Conservation (phyloP, 2,797 vertebrate species). For the Momotus momota region DNA sequence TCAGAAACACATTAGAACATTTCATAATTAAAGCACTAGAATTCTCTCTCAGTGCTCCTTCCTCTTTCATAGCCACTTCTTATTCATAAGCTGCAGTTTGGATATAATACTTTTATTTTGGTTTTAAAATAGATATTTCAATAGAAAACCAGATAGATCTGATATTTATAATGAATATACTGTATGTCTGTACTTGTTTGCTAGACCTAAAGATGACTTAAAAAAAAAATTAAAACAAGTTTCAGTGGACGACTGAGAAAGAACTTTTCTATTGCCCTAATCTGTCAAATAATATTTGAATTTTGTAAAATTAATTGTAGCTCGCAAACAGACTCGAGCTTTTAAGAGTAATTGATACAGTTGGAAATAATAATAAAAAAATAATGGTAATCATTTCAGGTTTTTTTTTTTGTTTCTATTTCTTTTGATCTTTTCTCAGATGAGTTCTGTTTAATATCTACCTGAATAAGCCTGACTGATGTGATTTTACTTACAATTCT, state of each 20-base stretch:
- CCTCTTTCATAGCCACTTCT: background rate
- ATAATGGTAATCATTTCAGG: accelerated
- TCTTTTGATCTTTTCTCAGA: background rate
- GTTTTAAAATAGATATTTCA: background rate
- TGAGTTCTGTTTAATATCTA: background rate
- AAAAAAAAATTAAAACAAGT: background rate
- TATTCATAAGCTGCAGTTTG: background rate
- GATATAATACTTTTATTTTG: background rate
- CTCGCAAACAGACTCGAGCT: background rate
- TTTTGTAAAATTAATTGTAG: background rate
- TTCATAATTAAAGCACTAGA: background rate
- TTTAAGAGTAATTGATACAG: background rate
- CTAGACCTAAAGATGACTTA: background rate
- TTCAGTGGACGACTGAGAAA: background rate
- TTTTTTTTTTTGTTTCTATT: background rate
- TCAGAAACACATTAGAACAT: background rate
- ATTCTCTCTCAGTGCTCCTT: background rate
- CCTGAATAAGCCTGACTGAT: background rate
- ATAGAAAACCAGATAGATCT: background rate
- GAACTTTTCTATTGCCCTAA: background rate
- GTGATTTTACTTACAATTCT: background rate
- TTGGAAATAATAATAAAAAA: background rate
- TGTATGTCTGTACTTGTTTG: background rate
- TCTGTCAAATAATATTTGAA: background rate
- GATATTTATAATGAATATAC: background rate